Percentiles rank a stretch among this genome's conserved stretches.
Conservation (phyloP, 2,888 invertebrate species). For the Tholera decimalis region DNA sequence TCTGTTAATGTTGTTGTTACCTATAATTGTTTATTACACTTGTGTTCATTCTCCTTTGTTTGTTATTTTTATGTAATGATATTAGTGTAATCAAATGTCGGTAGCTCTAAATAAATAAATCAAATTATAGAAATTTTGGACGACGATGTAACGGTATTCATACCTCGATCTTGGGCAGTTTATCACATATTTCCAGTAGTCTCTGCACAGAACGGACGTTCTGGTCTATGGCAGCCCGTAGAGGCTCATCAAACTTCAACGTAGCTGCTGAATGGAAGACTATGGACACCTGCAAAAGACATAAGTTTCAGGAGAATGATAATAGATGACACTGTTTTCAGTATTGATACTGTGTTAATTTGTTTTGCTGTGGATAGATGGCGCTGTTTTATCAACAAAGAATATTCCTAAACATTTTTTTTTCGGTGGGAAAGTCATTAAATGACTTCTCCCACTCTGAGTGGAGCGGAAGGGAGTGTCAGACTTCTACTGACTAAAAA, state of each 20-base stretch:
- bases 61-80: no score
- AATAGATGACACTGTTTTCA: slow-evolving; percentile 19
- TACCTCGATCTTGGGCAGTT: slow-evolving; percentile 93
- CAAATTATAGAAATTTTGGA: background rate
- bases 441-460: no score
- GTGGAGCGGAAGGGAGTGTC: no score
- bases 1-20: no score
- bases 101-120: background rate
- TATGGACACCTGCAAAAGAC: slow-evolving; percentile 91
- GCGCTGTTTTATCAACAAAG: background rate
- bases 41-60: no score
- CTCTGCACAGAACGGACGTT: slow-evolving; percentile 94
- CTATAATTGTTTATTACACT: no score
- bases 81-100: no score
- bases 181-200: slow-evolving; percentile 93
- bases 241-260: slow-evolving; percentile 95
- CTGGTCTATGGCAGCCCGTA: slow-evolving; percentile 94
- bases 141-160: slow-evolving; percentile 34
- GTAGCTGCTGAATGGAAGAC: slow-evolving; percentile 97
- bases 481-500: no score
- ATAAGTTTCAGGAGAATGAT: background rate
- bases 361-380: background rate
- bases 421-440: no score
- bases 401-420: no score
- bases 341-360: background rate